Percentiles rank a stretch among this genome's conserved stretches.
phyloP scores from a whole-genome alignment of 2,888 invertebrate species.

The Ophioninae sp. region DNA sequence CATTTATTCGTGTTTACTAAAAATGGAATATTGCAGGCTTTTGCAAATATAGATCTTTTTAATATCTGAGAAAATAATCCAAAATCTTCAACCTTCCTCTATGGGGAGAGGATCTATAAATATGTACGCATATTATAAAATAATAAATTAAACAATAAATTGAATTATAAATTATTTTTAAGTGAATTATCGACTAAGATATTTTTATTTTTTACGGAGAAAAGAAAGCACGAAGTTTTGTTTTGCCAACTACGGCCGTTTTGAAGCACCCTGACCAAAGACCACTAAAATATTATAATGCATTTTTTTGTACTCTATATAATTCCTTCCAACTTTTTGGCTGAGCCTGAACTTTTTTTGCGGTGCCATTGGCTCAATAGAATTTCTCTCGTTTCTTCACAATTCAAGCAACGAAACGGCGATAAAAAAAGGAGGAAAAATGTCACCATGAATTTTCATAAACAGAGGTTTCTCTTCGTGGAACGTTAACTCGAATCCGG shows the following conservation, averaged over 20 bases:
- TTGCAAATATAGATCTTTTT: no score
- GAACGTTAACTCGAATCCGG: constrained; percentile 42
- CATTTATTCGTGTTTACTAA: no score
- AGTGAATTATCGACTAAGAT: no score
- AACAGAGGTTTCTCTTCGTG: constrained; percentile 50
- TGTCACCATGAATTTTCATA: constrained; percentile 46
- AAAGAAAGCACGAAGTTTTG: neutral
- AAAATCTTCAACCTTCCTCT: no score
- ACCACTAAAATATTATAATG: neutral
- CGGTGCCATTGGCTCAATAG: neutral
- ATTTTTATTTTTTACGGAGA: no score
- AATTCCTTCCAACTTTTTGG: neutral
- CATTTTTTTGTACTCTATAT: neutral
- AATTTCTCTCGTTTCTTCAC: neutral
- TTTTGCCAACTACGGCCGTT: neutral
- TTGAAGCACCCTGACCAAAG: neutral
- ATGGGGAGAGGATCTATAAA: no score
- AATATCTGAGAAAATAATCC: no score
- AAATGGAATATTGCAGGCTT: no score
- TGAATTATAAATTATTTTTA: neutral
- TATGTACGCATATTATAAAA: no score
- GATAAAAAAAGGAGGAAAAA: constrained; percentile 14
- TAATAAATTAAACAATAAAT: neutral
- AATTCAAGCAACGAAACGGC: neutral
- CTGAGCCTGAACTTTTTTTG: neutral